phyloP scores from a whole-genome alignment of 2,113 vertebrate species.

The Shinisaurus crocodilurus region DNA sequence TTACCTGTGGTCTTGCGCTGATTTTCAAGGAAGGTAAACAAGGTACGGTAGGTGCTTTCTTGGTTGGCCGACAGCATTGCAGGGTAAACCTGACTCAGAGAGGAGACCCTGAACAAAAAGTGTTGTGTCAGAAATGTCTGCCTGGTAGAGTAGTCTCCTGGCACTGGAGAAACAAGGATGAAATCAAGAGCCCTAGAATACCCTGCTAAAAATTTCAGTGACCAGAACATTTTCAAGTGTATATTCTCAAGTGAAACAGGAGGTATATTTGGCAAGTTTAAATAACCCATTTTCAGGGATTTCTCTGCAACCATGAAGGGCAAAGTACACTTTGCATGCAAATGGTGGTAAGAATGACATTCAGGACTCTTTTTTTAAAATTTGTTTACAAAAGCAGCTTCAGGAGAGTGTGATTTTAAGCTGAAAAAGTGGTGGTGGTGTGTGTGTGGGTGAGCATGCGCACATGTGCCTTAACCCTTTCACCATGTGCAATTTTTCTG shows the following conservation, averaged over 20 bases:
- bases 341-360: not conserved
- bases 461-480: too few species aligned
- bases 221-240: too few species aligned
- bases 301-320: not conserved
- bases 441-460: too few species aligned
- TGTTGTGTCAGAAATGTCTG: not conserved
- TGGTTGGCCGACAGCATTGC: not conserved
- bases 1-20: conserved; percentile 46
- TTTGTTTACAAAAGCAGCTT: too few species aligned
- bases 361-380: too few species aligned
- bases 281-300: not conserved
- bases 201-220: not conserved
- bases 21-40: conserved; percentile 48
- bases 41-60: not conserved
- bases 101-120: conserved; percentile 33
- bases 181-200: not conserved
- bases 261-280: not conserved
- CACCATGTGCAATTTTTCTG: too few species aligned
- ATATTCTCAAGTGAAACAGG: not conserved
- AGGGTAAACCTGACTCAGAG: conserved; percentile 18
- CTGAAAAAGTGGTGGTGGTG: too few species aligned
- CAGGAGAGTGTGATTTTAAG: too few species aligned
- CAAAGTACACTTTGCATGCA: not conserved
- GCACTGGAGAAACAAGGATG: not conserved
- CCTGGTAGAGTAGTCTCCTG: not conserved